phyloP scores from a whole-genome alignment of 2,113 vertebrate genomes.

The Scartelaos histophorus region DNA sequence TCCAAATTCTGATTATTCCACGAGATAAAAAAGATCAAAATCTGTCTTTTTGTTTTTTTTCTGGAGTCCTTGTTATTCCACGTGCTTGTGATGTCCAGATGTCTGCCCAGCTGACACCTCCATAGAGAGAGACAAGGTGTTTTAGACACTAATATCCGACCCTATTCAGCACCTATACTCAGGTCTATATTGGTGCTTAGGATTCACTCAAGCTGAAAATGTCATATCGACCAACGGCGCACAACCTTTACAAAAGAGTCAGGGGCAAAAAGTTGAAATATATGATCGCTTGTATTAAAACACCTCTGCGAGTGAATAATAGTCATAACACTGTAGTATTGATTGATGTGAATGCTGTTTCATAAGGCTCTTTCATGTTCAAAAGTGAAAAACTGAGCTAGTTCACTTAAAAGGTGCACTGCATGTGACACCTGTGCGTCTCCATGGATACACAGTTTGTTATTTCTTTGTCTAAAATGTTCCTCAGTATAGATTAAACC shows the following conservation, averaged over 20 bases:
- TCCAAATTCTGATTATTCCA: slow-evolving; percentile 59
- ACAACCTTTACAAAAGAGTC: slow-evolving; percentile 29
- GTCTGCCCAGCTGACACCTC: slow-evolving; percentile 58
- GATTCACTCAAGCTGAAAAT: slow-evolving; percentile 41
- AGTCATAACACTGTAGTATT: background rate
- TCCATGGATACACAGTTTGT: too few relatives aligned
- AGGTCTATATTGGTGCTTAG: slow-evolving; percentile 2
- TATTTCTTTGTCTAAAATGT: too few relatives aligned
- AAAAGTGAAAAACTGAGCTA: too few relatives aligned
- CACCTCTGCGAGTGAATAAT: background rate
- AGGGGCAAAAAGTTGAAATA: background rate
- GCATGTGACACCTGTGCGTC: too few relatives aligned
- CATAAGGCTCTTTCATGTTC: background rate
- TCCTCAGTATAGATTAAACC: too few relatives aligned
- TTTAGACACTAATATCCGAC: slow-evolving; percentile 49
- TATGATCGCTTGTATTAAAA: background rate
- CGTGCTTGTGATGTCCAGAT: slow-evolving; percentile 25
- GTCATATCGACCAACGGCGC: slow-evolving; percentile 18
- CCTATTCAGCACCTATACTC: slow-evolving; percentile 18
- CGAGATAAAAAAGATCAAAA: slow-evolving; percentile 54
- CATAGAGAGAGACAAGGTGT: slow-evolving; percentile 40
- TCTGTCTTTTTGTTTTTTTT: background rate
- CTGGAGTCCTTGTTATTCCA: slow-evolving; percentile 23
- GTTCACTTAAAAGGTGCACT: too few relatives aligned
- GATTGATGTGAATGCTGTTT: background rate